Conservation (phyloP, 2,797 vertebrate species). For the Gymnoscopelus microlampas region DNA sequence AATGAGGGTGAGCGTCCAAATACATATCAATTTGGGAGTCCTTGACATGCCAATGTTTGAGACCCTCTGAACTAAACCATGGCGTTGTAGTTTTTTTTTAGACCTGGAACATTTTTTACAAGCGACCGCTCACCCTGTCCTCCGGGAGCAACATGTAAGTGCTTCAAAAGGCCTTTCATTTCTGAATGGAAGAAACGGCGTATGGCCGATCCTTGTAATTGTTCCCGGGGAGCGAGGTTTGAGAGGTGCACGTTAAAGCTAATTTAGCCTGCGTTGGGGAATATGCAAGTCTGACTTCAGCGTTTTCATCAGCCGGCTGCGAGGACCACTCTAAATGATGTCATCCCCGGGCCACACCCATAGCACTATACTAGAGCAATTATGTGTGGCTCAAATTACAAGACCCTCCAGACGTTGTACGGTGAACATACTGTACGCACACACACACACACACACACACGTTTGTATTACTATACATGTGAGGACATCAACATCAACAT, state of each 20-base stretch:
- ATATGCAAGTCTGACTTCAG: slow-evolving; percentile 52
- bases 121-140: neutral
- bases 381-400: slow-evolving; percentile 66
- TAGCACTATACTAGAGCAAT: slow-evolving; percentile 72
- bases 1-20: too few species aligned
- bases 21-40: too few species aligned
- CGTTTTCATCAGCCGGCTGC: slow-evolving; percentile 30
- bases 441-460: slow-evolving; percentile 26
- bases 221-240: slow-evolving; percentile 25
- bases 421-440: slow-evolving; percentile 42
- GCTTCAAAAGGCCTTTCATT: slow-evolving; percentile 3
- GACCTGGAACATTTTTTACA: neutral
- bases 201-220: slow-evolving; percentile 2
- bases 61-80: too few species aligned
- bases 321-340: slow-evolving; percentile 62
- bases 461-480: neutral
- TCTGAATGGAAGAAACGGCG: neutral
- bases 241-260: slow-evolving; percentile 25
- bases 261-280: slow-evolving; percentile 18
- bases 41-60: too few species aligned
- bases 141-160: neutral
- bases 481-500: too few species aligned
- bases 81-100: neutral
- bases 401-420: slow-evolving; percentile 36
- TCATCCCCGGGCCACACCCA: slow-evolving; percentile 69